Evolutionary conservation across 2,113 vertebrate genomes (phyloP).

Genomic region (Myiopsitta monachus): DNA sequence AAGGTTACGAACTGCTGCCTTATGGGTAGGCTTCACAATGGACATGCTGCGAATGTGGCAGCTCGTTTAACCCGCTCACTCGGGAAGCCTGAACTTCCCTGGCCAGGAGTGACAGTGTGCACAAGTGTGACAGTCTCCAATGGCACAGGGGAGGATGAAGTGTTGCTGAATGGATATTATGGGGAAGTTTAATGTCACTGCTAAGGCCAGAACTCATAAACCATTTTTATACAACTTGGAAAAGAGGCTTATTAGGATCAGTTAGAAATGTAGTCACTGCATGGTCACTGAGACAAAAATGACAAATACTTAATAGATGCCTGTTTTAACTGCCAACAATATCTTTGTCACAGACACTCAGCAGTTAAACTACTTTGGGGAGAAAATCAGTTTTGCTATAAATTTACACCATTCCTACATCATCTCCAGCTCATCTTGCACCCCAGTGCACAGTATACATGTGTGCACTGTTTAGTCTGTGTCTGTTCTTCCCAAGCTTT

Average conservation of each 20-base stretch:
- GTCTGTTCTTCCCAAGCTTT: slow-evolving; percentile 37
- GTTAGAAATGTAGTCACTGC: slow-evolving; percentile 7
- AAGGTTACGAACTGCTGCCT: slow-evolving; percentile 45
- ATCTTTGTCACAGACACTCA: not conserved
- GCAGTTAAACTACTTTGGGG: not conserved
- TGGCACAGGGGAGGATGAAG: not conserved
- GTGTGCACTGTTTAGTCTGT: slow-evolving; percentile 54
- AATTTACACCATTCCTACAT: slow-evolving; percentile 30
- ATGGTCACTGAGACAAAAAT: slow-evolving; percentile 18
- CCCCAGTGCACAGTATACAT: not conserved
- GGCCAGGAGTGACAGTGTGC: not conserved
- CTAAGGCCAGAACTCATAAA: slow-evolving; percentile 37
- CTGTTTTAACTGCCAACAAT: not conserved
- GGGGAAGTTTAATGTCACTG: slow-evolving; percentile 1
- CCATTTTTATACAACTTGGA: slow-evolving; percentile 40
- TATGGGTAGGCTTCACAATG: slow-evolving; percentile 33
- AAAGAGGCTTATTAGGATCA: slow-evolving; percentile 24
- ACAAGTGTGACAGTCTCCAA: not conserved
- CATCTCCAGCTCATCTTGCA: slow-evolving; percentile 33
- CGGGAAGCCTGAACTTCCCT: slow-evolving; percentile 21
- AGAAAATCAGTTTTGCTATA: not conserved
- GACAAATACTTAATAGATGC: slow-evolving; percentile 27
- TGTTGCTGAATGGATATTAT: not conserved
- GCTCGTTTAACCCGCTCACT: not conserved
- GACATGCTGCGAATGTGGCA: slow-evolving; percentile 24